Conservation (phyloP, 2,888 invertebrate genomes). For the Boloria selene region DNA sequence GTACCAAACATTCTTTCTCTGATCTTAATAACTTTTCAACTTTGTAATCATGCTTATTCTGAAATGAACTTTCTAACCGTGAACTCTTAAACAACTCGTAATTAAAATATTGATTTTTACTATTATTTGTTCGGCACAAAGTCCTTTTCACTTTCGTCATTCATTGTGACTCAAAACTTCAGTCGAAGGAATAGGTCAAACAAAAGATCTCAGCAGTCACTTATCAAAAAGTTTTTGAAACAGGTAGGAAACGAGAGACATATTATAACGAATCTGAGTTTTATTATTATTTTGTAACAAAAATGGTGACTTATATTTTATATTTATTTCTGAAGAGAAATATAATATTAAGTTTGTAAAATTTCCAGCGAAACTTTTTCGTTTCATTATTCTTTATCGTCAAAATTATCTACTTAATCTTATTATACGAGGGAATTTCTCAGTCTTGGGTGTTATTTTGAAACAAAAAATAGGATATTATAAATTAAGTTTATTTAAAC, state of each 20-base stretch:
- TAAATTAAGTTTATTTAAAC: neutral
- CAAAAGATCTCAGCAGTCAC: slow-evolving; percentile 22
- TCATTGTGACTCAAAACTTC: slow-evolving; percentile 22
- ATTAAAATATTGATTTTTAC: slow-evolving; percentile 23
- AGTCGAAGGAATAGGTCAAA: slow-evolving; percentile 22
- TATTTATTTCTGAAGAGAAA: neutral
- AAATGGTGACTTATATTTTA: no score
- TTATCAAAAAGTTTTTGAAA: slow-evolving; percentile 33
- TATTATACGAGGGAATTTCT: neutral
- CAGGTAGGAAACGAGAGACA: neutral
- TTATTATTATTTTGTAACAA: neutral
- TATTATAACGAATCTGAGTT: neutral
- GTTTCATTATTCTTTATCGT: neutral
- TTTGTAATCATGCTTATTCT: slow-evolving; percentile 12
- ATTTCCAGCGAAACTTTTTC: neutral
- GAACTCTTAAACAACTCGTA: slow-evolving; percentile 7
- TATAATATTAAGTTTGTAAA: neutral
- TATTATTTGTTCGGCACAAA: slow-evolving; percentile 24
- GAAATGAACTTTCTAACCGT: slow-evolving; percentile 14
- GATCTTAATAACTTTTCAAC: slow-evolving; percentile 8
- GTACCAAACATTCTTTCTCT: neutral
- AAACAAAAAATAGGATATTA: neutral
- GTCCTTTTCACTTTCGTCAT: slow-evolving; percentile 26
- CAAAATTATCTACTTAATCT: slow-evolving; percentile 3
- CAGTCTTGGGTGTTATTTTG: neutral